Percentiles rank a stretch among this genome's conserved stretches.
phyloP scores from a whole-genome alignment of 2,113 vertebrate species.

The Nestor notabilis region DNA sequence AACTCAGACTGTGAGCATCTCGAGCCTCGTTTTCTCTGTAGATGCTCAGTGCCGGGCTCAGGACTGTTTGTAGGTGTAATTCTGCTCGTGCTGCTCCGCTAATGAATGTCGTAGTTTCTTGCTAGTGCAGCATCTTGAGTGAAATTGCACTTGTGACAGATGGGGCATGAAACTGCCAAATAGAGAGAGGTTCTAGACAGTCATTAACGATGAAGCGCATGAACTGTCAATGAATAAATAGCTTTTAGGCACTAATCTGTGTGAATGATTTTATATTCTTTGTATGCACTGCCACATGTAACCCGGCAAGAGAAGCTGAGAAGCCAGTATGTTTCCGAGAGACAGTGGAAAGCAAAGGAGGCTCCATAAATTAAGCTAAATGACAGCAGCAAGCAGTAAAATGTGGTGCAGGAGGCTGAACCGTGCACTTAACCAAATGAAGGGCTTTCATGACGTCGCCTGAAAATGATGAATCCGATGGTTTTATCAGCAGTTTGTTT shows the following conservation, averaged over 20 bases:
- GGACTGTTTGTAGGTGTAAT: not conserved
- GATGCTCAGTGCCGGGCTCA: not conserved
- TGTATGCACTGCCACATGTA: not conserved
- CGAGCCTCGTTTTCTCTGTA: not conserved
- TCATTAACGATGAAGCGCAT: not conserved
- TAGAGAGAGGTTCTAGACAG: not conserved
- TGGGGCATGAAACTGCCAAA: not conserved
- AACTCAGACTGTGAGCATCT: not conserved
- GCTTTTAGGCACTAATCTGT: not conserved
- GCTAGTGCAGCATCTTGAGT: not conserved
- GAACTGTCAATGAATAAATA: constrained; percentile 9
- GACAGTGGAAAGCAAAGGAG: not conserved
- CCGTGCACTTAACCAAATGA: not conserved
- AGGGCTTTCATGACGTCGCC: not conserved
- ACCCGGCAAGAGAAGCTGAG: not conserved
- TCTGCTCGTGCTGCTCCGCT: not conserved
- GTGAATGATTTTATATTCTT: not conserved
- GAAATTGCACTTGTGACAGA: not conserved
- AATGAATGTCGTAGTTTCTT: not conserved
- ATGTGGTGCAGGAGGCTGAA: not conserved
- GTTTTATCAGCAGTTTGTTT: not conserved
- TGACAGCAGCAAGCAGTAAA: not conserved
- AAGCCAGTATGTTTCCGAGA: not conserved
- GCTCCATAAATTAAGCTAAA: not conserved
- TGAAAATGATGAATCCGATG: not conserved